Evolutionary conservation across 2,888 invertebrate species (phyloP), one percentile per base, ranked within the genome.

Genomic region (Drosophila pullipes): DNA sequence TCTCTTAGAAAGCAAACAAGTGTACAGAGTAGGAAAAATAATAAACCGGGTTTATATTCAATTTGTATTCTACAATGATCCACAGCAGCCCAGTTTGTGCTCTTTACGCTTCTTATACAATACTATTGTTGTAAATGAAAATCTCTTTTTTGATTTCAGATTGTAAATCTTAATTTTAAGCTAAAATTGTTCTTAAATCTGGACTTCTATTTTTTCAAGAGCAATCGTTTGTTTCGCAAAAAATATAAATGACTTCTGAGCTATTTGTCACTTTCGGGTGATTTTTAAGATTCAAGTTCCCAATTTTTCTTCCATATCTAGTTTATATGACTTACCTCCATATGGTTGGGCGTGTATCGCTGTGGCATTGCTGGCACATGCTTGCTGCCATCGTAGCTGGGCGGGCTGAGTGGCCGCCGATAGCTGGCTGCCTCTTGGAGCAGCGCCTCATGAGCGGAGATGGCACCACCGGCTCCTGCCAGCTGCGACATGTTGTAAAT

Each of bases 401-500:
- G 93, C 39, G 95, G 94, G 90, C 95, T 96, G 47, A 95, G 93
- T 1, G 96, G 95, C 70, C 96, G 94, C 35, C 95, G 94, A 82
- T 96, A 96, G 68, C 95, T 94, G 85, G 94, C 93, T 57, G 94
- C 93, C 66, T 94, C 94, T 69, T 82, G 79, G 0, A 88, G 80
- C 58, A 91, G 68, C 2, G 91, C 90, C 63, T 92, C 91, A 35
- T 89, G 91, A 3, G 91, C 94, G 75, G 82, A 93, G 55, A 82
- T 76, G 13, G 76, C 92, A 25, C 93, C 66, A 7, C 84, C 81
- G 0, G 55, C 68, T 22, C 76, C 78, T 16, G 68, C 89, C 58
- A 85, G 47, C 90, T 80, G 94, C 81, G 91, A 94, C 80, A 93
- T 90, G 74, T 94, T 94, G 91, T 96, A 97, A 28, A 97, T 95